These are phyloP conservation scores for Agonum fuliginosum DNA, from an alignment of 2,888 invertebrate genomes.

Conservation along the genomic window DNA sequence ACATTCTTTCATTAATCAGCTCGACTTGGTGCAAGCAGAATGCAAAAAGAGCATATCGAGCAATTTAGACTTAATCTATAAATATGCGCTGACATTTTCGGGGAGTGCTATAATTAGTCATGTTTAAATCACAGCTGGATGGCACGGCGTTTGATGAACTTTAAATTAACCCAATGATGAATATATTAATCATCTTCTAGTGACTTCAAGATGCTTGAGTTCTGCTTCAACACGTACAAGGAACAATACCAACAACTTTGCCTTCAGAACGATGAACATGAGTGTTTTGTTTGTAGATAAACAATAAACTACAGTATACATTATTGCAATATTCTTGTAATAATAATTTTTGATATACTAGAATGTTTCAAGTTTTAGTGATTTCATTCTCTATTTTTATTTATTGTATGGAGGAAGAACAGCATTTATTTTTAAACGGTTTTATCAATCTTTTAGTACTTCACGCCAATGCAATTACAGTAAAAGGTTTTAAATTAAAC, in stretches of 20 bases:
- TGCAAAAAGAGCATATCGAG: constrained; percentile 55
- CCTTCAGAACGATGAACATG: too few species aligned
- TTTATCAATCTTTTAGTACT: too few species aligned
- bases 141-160: constrained; percentile 48
- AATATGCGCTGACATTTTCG: constrained; percentile 60
- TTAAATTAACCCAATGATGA: constrained; percentile 53
- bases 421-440: too few species aligned
- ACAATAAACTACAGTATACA: too few species aligned
- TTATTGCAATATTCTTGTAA: too few species aligned
- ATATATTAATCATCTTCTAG: constrained; percentile 51
- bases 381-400: too few species aligned
- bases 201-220: neutral
- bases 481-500: too few species aligned
- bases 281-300: neutral
- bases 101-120: constrained; percentile 59
- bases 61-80: constrained; percentile 57
- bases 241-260: too few species aligned
- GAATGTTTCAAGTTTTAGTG: too few species aligned
- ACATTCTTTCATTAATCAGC: constrained; percentile 52
- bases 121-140: constrained; percentile 59
- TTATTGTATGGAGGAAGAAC: too few species aligned
- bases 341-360: too few species aligned
- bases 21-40: constrained; percentile 51
- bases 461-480: too few species aligned
- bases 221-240: neutral